Evolutionary conservation across 2,113 vertebrate species (phyloP), one percentile per base, ranked within the genome.

Genomic region (Vombatus ursinus): DNA sequence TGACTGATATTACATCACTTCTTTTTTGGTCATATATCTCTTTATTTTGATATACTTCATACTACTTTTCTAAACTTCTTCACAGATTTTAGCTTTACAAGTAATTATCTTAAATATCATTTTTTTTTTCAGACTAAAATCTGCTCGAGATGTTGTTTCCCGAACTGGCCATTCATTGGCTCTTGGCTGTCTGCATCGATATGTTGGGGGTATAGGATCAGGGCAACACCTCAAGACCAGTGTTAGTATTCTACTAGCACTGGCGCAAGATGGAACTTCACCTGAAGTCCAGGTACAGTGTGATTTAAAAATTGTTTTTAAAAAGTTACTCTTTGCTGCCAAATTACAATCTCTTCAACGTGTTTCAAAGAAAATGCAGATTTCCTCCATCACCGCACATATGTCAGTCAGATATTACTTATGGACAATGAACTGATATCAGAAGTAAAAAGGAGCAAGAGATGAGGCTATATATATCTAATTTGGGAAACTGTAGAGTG

Each of bases 171-270:
- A 99, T 98, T 99, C 99, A 22, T 98, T 99, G 98, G 99, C 99
- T 96, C 99, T 99, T 47, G 99, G 99, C 52, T 99, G 99, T 97
- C 99, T 99, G 92, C 99, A 99, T 98, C 99, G 99, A 51, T 99
- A 99, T 8, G 99, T 99, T 93, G 99, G 99, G 92, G 99, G 99
- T 90, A 99, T 99, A 57, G 99, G 99, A 77, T 99, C 99, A n/a
- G 99, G 99, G 16, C 99, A 99, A 97, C 99, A 99, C 98, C 98
- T 99, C 94, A 99, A 99, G 99, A 99, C 99, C 28, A 99, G 99
- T 19, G 99, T 99, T 98, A 99, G 99, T 98, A 99, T 99, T 98
- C 98, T 99, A 22, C 97, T 99, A 98, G 99, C 99, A 93, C 98
- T 99, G 92, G 99, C 99, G 61, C 99, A 99, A 97, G 99, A 99